Base-by-base conservation (phyloP, 2,113 vertebrate species). In the Gavia stellata region DNA sequence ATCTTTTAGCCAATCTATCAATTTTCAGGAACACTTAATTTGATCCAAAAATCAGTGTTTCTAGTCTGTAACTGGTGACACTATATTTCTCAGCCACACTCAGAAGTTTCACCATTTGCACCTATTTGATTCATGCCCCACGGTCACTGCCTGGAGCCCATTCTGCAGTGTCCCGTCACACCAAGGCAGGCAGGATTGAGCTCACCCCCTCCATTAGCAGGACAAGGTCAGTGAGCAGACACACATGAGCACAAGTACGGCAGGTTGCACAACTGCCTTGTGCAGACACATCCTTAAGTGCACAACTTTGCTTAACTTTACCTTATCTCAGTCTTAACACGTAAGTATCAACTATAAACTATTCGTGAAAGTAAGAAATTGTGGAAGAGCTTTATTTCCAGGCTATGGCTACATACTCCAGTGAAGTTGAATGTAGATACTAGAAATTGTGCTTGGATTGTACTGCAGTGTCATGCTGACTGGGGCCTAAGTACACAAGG, bases 181-280 rank as follows among this genome's bases (percentile, higher is more conserved):
- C 10, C 62, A 6, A 12, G 15, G n/a, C 26, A 12, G 19, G 31
- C 62, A 9, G 62, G 31, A 4, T 6, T 3, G 61, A 26, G 36
- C 45, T 59, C 33, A 2, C 6, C 17, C 34, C 8, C 5, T 3
- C 10, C 21, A 14, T 18, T 29, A 23, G 21, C 56, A 8, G 47
- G 14, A n/a, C 23, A 3, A 3, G 0, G 10, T 2, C 45, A 9
- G 62, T 1, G 7, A 12, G 24, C 24, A 42, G 31, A 24, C 2
- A 0, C 25, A 1, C n/a, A 16, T 0, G 1, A 20, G 63, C 26
- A 2, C 34, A 11, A 16, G 16, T 7, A 38, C 8, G 1, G 19
- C 34, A 47, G 53, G 5, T 14, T 7, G 47, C 28, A 10, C 63
- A 10, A 12, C 38, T 14, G 14, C 38, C 55, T 21, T 9, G 28